Percentiles rank a stretch among this genome's conserved stretches.
These are phyloP conservation scores for Dipodomys spectabilis DNA, from an alignment of 2,113 vertebrate species.

Conservation along the genomic window DNA sequence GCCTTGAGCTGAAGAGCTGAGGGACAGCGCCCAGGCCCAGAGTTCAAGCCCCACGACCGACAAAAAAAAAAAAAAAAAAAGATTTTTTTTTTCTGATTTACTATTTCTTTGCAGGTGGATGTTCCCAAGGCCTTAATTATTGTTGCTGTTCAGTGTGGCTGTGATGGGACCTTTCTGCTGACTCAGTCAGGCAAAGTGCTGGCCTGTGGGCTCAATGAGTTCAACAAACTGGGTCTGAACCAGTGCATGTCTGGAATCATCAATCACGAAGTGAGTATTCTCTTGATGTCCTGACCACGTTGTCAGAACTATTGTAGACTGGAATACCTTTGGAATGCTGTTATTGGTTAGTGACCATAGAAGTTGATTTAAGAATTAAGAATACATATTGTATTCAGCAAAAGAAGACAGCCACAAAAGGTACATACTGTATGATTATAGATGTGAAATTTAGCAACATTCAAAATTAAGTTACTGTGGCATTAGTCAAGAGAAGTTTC, in stretches of 20 bases:
- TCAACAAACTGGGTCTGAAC: slow-evolving; percentile 97
- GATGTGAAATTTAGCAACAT: slow-evolving; percentile 27
- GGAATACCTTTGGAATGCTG: slow-evolving; percentile 55
- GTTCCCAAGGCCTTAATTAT: slow-evolving; percentile 94
- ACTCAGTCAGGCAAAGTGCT: slow-evolving; percentile 97
- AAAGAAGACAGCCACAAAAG: slow-evolving; percentile 49
- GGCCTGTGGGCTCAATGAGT: slow-evolving; percentile 97
- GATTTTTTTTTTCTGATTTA: slow-evolving; percentile 45
- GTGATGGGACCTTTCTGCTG: slow-evolving; percentile 96
- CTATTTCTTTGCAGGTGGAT: slow-evolving; percentile 89
- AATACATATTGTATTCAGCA: not conserved
- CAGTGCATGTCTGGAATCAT: slow-evolving; percentile 97
- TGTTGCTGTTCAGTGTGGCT: slow-evolving; percentile 93
- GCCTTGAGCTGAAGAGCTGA: no score
- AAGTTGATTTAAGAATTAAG: slow-evolving; percentile 57
- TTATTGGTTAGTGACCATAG: slow-evolving; percentile 9
- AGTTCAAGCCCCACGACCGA: no score
- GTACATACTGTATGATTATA: not conserved
- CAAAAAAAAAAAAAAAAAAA: no score
- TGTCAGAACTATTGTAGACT: slow-evolving; percentile 16
- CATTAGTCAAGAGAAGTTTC: slow-evolving; percentile 31
- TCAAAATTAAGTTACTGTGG: slow-evolving; percentile 30
- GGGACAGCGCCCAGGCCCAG: no score
- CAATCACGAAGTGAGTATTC: slow-evolving; percentile 90
- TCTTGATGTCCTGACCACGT: not conserved